Conservation (phyloP, 2,888 invertebrate genomes). For the Eumacrocentrus americanus region DNA sequence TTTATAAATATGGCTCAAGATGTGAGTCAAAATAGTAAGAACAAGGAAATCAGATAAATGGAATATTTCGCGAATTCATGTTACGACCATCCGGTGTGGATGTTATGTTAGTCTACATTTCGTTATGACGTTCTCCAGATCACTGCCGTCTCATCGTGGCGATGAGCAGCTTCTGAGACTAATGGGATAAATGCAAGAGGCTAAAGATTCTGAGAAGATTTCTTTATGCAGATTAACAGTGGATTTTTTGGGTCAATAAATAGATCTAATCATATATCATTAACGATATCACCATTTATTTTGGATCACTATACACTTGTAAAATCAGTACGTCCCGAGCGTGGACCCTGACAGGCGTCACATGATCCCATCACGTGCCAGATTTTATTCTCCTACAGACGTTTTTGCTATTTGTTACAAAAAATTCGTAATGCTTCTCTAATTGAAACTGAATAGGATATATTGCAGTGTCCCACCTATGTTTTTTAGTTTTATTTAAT, state of each 20-base stretch:
- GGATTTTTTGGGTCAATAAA: no score
- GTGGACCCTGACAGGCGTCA: not conserved
- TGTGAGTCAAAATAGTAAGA: not conserved
- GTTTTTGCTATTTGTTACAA: conserved; percentile 20
- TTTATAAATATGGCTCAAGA: no score
- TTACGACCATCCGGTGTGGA: conserved; percentile 33
- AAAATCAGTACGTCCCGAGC: conserved; percentile 30
- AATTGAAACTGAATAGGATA: conserved; percentile 56
- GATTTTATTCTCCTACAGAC: not conserved
- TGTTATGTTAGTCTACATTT: conserved; percentile 37
- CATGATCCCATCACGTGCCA: not conserved
- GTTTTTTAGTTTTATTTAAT: conserved; percentile 27
- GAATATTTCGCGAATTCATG: conserved; percentile 34
- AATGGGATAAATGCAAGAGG: conserved; percentile 11
- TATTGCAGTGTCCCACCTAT: conserved; percentile 61
- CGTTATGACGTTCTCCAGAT: conserved; percentile 54
- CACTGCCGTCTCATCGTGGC: conserved; percentile 35
- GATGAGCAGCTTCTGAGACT: conserved; percentile 29
- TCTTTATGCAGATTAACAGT: no score
- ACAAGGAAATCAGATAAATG: conserved; percentile 1
- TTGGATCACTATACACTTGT: conserved; percentile 55
- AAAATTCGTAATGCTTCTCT: conserved; percentile 53
- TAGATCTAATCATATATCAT: no score
- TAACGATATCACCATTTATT: conserved; percentile 57
- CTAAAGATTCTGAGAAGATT: conserved; percentile 15